Percentiles rank a stretch among this genome's conserved stretches.
Evolutionary conservation across 2,888 invertebrate genomes (phyloP).

Genomic region (Plusia festucae): DNA sequence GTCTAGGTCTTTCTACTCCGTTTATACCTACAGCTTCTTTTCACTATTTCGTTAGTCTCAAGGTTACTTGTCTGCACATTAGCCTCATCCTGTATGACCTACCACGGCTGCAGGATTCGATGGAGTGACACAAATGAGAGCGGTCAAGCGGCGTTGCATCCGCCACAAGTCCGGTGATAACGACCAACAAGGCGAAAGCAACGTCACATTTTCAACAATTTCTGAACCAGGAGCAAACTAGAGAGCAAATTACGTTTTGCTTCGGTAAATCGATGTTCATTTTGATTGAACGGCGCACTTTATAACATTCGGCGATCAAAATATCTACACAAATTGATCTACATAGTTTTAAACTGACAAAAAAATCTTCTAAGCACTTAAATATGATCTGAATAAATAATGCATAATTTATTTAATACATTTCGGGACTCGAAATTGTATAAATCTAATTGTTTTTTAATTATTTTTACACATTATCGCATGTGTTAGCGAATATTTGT

Average conservation of each 20-base stretch:
- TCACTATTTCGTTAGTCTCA: too few species aligned
- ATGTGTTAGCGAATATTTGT: too few species aligned
- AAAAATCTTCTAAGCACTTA: too few species aligned
- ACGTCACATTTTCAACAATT: conserved; percentile 46
- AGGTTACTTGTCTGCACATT: background rate
- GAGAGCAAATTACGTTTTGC: conserved; percentile 31
- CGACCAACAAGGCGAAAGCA: conserved; percentile 48
- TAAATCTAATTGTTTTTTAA: too few species aligned
- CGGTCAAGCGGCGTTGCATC: conserved; percentile 67
- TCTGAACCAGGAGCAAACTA: conserved; percentile 22
- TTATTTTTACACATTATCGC: too few species aligned
- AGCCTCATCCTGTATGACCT: background rate
- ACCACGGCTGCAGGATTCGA: conserved; percentile 45
- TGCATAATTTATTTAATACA: too few species aligned
- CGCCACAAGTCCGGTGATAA: conserved; percentile 72
- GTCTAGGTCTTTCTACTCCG: too few species aligned
- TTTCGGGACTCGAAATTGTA: too few species aligned
- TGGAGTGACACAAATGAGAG: conserved; percentile 66
- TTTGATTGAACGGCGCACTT: conserved; percentile 8
- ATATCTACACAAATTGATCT: background rate
- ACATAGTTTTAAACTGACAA: background rate
- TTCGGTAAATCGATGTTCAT: conserved; percentile 28
- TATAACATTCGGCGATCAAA: conserved; percentile 8
- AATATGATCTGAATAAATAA: too few species aligned
- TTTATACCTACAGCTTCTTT: too few species aligned